Percentiles rank a stretch among this genome's conserved stretches.
Evolutionary conservation across 2,113 vertebrate genomes (phyloP).

Genomic region (Bombycilla garrulus): DNA sequence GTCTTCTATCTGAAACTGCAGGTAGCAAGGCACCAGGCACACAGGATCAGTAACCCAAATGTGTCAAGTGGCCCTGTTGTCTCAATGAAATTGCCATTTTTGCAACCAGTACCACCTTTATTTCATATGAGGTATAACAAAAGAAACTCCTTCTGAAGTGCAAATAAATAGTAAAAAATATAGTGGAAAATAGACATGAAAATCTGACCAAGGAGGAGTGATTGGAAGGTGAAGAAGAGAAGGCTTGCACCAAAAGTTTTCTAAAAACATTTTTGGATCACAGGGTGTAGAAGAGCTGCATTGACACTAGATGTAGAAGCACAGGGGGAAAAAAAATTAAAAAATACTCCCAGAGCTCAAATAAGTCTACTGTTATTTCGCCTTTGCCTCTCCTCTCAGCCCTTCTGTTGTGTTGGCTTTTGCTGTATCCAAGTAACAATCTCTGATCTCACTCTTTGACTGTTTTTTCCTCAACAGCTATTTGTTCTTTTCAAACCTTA

Average conservation of each 20-base stretch:
- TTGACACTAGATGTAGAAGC: not conserved
- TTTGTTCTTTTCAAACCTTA: conserved; percentile 35
- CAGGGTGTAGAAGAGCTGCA: not conserved
- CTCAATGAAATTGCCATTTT: not conserved
- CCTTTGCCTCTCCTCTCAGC: not conserved
- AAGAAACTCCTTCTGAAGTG: not conserved
- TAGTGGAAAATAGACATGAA: not conserved
- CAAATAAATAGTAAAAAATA: not conserved
- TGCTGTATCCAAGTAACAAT: conserved; percentile 26
- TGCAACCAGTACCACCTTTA: not conserved
- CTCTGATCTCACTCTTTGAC: not conserved
- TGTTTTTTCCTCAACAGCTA: conserved; percentile 7
- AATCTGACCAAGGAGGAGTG: not conserved
- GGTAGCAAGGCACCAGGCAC: not conserved
- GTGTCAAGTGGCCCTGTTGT: not conserved
- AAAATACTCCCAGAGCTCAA: not conserved
- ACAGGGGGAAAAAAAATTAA: not conserved
- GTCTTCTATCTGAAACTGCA: not conserved
- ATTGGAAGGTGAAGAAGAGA: not conserved
- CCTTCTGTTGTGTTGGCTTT: conserved; percentile 32
- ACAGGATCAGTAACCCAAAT: not conserved
- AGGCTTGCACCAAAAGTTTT: not conserved
- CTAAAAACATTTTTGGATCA: not conserved
- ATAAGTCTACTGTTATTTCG: not conserved
- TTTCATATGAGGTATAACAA: rapidly evolving